These are phyloP conservation scores for Gambusia affinis DNA, from an alignment of 2,113 vertebrate genomes.

Conservation along the genomic window DNA sequence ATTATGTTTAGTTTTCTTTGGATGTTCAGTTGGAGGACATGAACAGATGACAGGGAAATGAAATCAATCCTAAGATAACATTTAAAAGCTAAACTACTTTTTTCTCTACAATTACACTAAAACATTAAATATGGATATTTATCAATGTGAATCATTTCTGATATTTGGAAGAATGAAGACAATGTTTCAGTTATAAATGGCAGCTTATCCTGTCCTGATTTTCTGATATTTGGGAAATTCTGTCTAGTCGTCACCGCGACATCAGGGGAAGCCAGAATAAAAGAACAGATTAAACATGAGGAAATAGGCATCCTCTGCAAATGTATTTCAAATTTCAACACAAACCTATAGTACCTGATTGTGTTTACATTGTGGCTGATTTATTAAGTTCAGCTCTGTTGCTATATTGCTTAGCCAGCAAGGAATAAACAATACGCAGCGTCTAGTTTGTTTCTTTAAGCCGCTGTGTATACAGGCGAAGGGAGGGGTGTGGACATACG, in stretches of 20 bases:
- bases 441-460: slow-evolving; percentile 77
- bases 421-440: slow-evolving; percentile 69
- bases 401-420: slow-evolving; percentile 58
- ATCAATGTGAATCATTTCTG: neutral
- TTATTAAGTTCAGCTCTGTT: slow-evolving; percentile 66
- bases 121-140: neutral
- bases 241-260: slow-evolving; percentile 25
- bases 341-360: slow-evolving; percentile 67
- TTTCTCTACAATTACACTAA: neutral
- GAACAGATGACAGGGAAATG: neutral
- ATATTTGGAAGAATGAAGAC: neutral
- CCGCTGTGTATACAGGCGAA: slow-evolving; percentile 61
- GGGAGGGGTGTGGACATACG: slow-evolving; percentile 57
- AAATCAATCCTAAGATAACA: neutral
- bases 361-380: slow-evolving; percentile 77
- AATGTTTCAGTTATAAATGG: neutral
- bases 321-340: slow-evolving; percentile 67
- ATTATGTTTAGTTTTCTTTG: neutral
- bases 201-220: neutral
- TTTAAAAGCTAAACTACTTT: neutral
- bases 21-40: neutral
- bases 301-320: slow-evolving; percentile 65
- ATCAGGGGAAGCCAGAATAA: slow-evolving; percentile 50
- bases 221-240: neutral
- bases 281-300: slow-evolving; percentile 43